A percentile compares a stretch with the other conserved stretches of the same genome.
Conservation (phyloP, 2,113 vertebrate species). For the Grammomys surdaster region DNA sequence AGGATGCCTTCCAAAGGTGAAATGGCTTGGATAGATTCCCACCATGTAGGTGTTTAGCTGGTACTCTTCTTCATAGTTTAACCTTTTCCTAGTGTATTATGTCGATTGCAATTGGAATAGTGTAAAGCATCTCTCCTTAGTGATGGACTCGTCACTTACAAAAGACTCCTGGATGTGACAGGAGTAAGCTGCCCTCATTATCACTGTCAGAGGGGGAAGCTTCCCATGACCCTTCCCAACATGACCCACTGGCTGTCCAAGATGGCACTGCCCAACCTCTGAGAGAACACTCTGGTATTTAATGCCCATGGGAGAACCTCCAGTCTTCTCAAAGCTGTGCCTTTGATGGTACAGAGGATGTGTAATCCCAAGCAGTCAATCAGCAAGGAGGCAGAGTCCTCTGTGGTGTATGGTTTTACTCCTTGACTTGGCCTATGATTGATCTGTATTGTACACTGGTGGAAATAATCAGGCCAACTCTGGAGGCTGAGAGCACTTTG, state of each 20-base stretch:
- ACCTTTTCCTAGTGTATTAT: background rate
- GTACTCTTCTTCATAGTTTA: background rate
- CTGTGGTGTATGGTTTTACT: background rate
- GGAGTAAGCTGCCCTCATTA: background rate
- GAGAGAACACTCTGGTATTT: background rate
- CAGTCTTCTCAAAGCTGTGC: background rate
- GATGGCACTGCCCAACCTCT: background rate
- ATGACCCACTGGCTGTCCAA: background rate
- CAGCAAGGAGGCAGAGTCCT: background rate
- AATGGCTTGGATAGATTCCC: background rate
- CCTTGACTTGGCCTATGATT: slow-evolving; percentile 13
- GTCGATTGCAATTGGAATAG: background rate
- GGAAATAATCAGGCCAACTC: slow-evolving; percentile 34
- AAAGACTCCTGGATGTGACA: no score
- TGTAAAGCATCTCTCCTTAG: background rate
- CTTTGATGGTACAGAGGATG: background rate
- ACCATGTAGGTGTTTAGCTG: background rate
- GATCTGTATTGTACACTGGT: background rate
- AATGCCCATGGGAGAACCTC: background rate
- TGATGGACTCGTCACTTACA: background rate
- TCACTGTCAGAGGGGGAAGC: background rate
- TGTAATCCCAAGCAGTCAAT: background rate
- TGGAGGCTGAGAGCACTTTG: background rate
- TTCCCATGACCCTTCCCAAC: background rate
- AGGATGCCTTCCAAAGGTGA: background rate